Evolutionary conservation across 1,140 invertebrate species (phyloP), one percentile per base, ranked within the genome.

Genomic region (Oedothorax gibbosus): DNA sequence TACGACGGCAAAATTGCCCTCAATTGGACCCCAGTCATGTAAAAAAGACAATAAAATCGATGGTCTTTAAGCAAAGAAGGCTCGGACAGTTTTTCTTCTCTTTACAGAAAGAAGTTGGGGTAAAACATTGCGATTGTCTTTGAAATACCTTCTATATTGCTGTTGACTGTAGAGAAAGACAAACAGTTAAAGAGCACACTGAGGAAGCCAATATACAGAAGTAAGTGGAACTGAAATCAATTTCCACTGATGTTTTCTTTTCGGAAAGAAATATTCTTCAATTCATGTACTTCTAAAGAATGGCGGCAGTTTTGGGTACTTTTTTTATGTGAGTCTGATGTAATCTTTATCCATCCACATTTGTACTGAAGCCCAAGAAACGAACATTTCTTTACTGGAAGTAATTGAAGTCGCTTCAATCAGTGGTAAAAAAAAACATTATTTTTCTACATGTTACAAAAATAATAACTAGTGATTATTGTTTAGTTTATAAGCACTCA

Each of bases 181-280:
- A 84, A 84, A 84, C 81, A 84, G 50, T 84, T 72, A 35, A 21
- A 65, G 76, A 84, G 81, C 75, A 68, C 71, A 76, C 35, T 62
- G 56, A 68, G 11, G 53, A 72, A 84, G 56, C 81, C 81, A 84
- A 84, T 84, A 84, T 84, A 84, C 81, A 84, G 81, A 84, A 76
- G 81, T 76, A 84, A 84, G 76, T 84, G 81, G 81, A 84, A 84
- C 81, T 84, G 51, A 84, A 84, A 84, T 84, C 81, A 84, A 75
- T 84, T 84, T 84, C 81, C 72, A 84, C 50, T 84, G 71, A 76
- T 84, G 81, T 84, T 76, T 84, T 84, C 62, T n/a, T 49, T 82
- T 64, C 50, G 66, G 20, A 50, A n/a, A 75, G 71, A 75, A 84
- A 84, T 75, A 65, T 71, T 66, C 69, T 14, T 53, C 81, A 53